phyloP scores from a whole-genome alignment of 2,797 vertebrate genomes.

The Urosaurus nigricauda region DNA sequence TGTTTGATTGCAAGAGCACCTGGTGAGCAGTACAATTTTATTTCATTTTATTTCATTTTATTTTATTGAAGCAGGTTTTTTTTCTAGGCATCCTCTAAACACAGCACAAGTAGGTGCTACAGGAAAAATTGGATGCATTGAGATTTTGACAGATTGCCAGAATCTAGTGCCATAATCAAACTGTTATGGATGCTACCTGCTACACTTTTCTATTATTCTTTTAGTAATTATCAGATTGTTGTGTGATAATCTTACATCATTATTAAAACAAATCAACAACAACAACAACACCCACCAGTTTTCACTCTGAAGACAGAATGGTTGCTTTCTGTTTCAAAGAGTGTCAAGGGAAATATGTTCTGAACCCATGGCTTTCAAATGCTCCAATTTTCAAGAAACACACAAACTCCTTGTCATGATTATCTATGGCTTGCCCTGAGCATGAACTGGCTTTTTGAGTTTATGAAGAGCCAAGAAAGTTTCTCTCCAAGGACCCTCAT shows the following conservation, averaged over 20 bases:
- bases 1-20: conserved; percentile 59
- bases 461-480: background rate
- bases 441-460: background rate
- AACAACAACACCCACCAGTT: too few relatives aligned
- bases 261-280: background rate
- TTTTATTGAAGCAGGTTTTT: background rate
- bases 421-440: background rate
- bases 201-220: conserved; percentile 26
- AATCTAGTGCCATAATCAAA: background rate
- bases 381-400: background rate
- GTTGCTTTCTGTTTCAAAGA: background rate
- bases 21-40: conserved; percentile 60
- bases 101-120: conserved; percentile 37
- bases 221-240: background rate
- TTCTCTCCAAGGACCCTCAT: too few relatives aligned
- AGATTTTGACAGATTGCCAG: background rate
- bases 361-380: background rate
- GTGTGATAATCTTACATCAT: background rate
- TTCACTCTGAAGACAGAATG: background rate
- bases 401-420: background rate
- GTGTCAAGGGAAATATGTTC: background rate
- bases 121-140: conserved; percentile 16
- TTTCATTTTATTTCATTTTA: conserved; percentile 54
- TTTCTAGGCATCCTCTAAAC: conserved; percentile 59
- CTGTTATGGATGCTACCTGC: background rate